Conservation (phyloP, 2,113 vertebrate genomes). For the Sialia sialis region DNA sequence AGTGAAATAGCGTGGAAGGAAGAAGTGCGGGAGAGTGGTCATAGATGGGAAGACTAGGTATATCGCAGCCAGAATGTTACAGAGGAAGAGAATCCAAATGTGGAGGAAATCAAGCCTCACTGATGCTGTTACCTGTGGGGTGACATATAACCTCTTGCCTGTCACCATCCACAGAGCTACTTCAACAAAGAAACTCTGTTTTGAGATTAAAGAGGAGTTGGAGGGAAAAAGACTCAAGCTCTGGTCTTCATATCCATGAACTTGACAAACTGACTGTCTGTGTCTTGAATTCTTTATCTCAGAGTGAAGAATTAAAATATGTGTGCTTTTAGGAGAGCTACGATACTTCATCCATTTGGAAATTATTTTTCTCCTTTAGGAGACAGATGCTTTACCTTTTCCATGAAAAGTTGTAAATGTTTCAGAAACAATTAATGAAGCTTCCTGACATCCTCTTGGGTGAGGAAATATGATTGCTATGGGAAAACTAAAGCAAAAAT, state of each 20-base stretch:
- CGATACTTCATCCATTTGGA: conserved; percentile 35
- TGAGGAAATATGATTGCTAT: conserved; percentile 60
- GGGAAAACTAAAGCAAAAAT: conserved; percentile 64
- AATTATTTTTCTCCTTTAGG: conserved; percentile 56
- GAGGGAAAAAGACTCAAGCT: neutral
- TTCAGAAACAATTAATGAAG: conserved; percentile 67
- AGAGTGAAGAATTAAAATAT: neutral
- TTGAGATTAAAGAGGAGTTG: neutral
- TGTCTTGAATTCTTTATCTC: conserved; percentile 28
- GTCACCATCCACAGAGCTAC: neutral
- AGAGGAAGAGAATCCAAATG: neutral
- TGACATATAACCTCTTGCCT: neutral
- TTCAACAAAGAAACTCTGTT: neutral
- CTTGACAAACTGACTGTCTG: neutral
- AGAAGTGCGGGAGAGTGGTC: neutral
- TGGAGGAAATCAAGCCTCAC: neutral
- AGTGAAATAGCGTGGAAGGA: fast-evolving
- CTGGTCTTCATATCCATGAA: neutral
- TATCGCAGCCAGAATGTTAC: neutral
- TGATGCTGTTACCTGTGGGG: neutral
- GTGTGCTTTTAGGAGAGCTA: neutral
- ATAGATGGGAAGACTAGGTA: neutral
- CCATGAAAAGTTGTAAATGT: conserved; percentile 61
- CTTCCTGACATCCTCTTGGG: conserved; percentile 55
- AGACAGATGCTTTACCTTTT: conserved; percentile 54